Conservation (phyloP, 92 coral and sea anemone species). For the Diadumene lineata region DNA sequence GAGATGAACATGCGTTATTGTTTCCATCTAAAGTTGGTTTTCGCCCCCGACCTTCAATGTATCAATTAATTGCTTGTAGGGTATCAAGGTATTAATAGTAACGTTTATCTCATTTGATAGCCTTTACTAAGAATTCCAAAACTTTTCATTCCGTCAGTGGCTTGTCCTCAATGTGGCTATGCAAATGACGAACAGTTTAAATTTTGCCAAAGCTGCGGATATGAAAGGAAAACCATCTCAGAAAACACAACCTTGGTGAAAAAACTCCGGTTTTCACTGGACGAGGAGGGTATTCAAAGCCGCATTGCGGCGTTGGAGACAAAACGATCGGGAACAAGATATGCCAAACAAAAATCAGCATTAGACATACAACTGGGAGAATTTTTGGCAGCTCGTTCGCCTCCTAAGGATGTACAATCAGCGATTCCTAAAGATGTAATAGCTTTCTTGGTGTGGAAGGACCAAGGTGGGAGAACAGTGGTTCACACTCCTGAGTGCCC, state of each 20-base stretch:
- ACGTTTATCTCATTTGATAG: constrained; percentile 10
- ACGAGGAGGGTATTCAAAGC: neutral
- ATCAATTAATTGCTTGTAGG: constrained; percentile 19
- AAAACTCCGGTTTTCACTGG: neutral
- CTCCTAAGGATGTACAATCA: constrained; percentile 22
- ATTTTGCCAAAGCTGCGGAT: constrained; percentile 61
- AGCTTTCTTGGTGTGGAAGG: too few species aligned
- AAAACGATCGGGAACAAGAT: neutral
- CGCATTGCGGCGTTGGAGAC: neutral
- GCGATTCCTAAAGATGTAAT: constrained; percentile 17
- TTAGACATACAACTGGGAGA: constrained; percentile 1
- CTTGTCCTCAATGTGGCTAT: constrained; percentile 49
- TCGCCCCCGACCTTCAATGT: constrained; percentile 3
- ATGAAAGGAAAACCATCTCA: neutral
- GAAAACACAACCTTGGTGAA: neutral
- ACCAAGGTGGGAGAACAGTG: neutral
- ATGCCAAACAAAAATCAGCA: too few species aligned
- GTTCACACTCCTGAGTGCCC: constrained; percentile 2
- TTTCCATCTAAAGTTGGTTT: constrained; percentile 38
- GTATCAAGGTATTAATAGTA: constrained; percentile 10
- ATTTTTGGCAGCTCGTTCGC: neutral
- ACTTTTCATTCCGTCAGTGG: constrained; percentile 30
- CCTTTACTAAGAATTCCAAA: constrained; percentile 35
- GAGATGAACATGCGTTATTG: constrained; percentile 35
- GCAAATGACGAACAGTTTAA: constrained; percentile 50